Base-by-base conservation (phyloP, 2,888 invertebrate genomes). In the Noctua comes region DNA sequence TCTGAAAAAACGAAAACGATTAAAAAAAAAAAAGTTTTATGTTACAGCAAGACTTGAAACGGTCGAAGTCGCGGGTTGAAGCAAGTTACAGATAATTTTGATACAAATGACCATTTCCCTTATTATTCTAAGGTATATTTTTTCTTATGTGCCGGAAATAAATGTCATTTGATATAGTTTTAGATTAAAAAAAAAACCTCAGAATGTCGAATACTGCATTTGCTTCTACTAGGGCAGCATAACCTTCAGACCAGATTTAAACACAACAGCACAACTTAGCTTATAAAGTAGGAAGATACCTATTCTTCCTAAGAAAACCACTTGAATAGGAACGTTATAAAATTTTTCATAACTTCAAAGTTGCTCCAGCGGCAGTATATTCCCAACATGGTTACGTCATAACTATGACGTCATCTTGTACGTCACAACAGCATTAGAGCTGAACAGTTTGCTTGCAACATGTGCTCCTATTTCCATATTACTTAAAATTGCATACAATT, bases 361-460 rank as follows among this genome's bases (percentile, higher is more conserved):
- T 40, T 54, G n/a, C 54, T 68, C 24, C 40, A 48, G 43, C 46
- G 11, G 46, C 36, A 51, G 16, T 24, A 43, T 72, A 40, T 59
- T 70, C 18, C 46, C 40, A 48, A 36, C 36, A 21, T 7, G 36
- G 1, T 72, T 68, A 71, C 71, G 73, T 68, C 80, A 71, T 43
- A 3, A n/a, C 21, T 68, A 27, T 74, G 85, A 36, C 80, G 74
- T 57, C 81, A 83, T 77, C 43, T 82, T 57, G 68, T 54, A 83
- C 59, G 70, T 54, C 79, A 62, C 2, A 62, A 27, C 43, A 36
- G 64, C 73, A 68, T 84, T 79, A 79, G 54, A 70, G 68, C 64
- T 36, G 46, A 48, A 79, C 40, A 5, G 48, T 40, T 84, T 40
- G 70, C 36, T 73, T 62, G 73, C 66, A 73, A 71, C 84, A 84